Conservation (phyloP, 2,888 invertebrate species). For the Drosophila emarginata region DNA sequence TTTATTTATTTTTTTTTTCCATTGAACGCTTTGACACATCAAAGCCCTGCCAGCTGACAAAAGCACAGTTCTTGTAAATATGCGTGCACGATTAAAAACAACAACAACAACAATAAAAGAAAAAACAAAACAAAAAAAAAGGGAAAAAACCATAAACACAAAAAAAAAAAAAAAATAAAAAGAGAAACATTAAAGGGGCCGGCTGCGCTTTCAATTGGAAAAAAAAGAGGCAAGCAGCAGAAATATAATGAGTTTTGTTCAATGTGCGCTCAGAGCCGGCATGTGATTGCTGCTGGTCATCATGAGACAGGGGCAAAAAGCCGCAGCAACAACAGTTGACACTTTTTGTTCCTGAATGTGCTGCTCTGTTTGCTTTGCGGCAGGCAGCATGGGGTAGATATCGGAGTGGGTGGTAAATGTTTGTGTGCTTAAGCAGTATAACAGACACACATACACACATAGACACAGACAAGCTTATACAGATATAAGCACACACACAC, state of each 20-base stretch:
- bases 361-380: conserved; percentile 33
- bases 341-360: conserved; percentile 43
- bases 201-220: conserved; percentile 58
- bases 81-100: conserved; percentile 48
- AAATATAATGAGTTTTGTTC: conserved; percentile 72
- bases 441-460: conserved; percentile 28
- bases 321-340: conserved; percentile 67
- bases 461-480: neutral
- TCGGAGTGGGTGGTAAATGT: neutral
- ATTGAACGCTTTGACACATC: conserved; percentile 61
- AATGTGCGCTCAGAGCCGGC: conserved; percentile 56
- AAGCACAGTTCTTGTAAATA: conserved; percentile 35
- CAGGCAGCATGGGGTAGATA: neutral
- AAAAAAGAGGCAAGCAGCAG: conserved; percentile 43
- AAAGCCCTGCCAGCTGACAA: conserved; percentile 50
- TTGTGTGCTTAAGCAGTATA: conserved; percentile 32
- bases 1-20: conserved; percentile 23
- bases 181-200: conserved; percentile 37
- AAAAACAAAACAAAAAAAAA: conserved; percentile 28
- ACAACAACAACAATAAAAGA: conserved; percentile 11
- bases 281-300: conserved; percentile 31
- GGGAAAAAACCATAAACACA: conserved; percentile 24
- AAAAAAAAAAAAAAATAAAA: conserved; percentile 29
- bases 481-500: conserved; percentile 27
- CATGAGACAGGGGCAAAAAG: conserved; percentile 33